A percentile compares a stretch with the other conserved stretches of the same genome.
Evolutionary conservation across 2,888 invertebrate species (phyloP).

Genomic region (Galerucella pusilla): DNA sequence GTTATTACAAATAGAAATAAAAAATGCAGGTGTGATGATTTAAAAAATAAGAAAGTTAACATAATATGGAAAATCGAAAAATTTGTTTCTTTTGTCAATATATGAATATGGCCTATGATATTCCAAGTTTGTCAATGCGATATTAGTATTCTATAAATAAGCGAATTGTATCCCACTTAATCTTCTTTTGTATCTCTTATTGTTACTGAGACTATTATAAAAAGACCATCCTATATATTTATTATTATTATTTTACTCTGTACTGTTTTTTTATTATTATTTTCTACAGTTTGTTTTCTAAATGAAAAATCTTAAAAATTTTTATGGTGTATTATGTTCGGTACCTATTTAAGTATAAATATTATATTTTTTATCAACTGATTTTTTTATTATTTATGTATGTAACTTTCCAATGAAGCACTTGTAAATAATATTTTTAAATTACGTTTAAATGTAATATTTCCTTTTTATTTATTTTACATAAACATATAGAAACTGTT

Average conservation of each 20-base stretch:
- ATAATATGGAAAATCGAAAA: too few species aligned
- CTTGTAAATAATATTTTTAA: conserved; percentile 43
- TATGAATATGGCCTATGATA: too few species aligned
- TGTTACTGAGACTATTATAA: not conserved
- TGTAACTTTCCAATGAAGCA: conserved; percentile 43
- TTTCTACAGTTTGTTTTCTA: too few species aligned
- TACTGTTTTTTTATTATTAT: conserved; percentile 21
- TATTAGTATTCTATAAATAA: too few species aligned
- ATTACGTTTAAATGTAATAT: conserved; percentile 42
- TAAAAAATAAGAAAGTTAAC: too few species aligned
- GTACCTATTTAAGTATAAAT: conserved; percentile 16
- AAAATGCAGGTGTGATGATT: too few species aligned
- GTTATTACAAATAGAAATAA: too few species aligned
- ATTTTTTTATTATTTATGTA: conserved; percentile 35
- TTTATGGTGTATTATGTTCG: conserved; percentile 38
- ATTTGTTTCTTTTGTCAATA: too few species aligned
- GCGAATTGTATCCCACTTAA: too few species aligned
- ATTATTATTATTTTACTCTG: conserved; percentile 25
- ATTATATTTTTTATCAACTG: conserved; percentile 30
- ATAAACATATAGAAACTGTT: conserved; percentile 47
- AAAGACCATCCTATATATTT: conserved; percentile 11
- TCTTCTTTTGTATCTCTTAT: not conserved
- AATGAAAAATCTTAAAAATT: conserved; percentile 33
- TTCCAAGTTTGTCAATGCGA: too few species aligned
- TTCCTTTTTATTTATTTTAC: conserved; percentile 51